These are phyloP conservation scores for Pandemis heparana DNA, from an alignment of 2,888 invertebrate species.

Conservation along the genomic window DNA sequence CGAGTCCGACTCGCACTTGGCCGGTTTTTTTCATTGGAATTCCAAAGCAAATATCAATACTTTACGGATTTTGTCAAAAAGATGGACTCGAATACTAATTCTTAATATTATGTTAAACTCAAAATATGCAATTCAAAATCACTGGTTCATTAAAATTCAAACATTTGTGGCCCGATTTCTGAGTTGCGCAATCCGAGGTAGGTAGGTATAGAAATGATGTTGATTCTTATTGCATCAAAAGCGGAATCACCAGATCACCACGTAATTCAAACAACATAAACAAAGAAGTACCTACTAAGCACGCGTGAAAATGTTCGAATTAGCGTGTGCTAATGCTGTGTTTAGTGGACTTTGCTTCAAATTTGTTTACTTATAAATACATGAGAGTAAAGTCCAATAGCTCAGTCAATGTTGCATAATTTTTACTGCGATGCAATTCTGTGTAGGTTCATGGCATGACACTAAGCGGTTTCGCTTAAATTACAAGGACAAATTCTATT, in stretches of 20 bases:
- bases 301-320: not conserved
- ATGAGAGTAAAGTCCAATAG: slow-evolving; percentile 18
- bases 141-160: slow-evolving; percentile 28
- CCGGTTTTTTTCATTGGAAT: too few species aligned
- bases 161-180: slow-evolving; percentile 18
- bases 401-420: not conserved
- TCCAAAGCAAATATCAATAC: too few species aligned
- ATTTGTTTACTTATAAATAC: not conserved
- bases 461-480: not conserved
- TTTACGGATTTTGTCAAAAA: not conserved
- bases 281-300: not conserved
- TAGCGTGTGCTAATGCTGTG: not conserved
- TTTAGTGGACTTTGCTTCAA: slow-evolving; percentile 23
- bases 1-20: too few species aligned
- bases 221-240: slow-evolving; percentile 15
- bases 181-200: slow-evolving; percentile 14
- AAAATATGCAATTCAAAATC: slow-evolving; percentile 26
- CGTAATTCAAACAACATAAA: slow-evolving; percentile 21
- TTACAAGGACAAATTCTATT: not conserved
- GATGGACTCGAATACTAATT: not conserved
- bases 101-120: slow-evolving; percentile 21
- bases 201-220: not conserved
- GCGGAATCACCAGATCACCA: slow-evolving; percentile 12
- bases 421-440: not conserved
- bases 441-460: not conserved